Evolutionary conservation across 2,797 vertebrate genomes (phyloP).

Genomic region (Sebastes cheni): DNA sequence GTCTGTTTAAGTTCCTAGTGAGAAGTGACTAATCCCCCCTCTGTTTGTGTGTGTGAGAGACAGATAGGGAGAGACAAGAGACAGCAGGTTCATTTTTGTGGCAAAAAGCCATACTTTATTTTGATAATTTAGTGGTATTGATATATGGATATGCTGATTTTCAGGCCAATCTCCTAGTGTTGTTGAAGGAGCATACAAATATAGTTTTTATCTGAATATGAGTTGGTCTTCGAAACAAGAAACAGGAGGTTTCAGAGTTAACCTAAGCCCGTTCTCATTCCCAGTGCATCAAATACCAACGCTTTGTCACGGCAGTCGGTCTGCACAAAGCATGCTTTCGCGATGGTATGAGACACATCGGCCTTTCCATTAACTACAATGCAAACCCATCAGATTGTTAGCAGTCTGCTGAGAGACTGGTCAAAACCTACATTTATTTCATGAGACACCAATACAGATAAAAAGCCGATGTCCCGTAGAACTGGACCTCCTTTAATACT

Average conservation of each 20-base stretch:
- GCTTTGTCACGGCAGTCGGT: no score
- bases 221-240: background rate
- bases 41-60: conserved; percentile 5
- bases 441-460: background rate
- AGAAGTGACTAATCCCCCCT: conserved; percentile 68
- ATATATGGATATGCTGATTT: background rate
- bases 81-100: conserved; percentile 15
- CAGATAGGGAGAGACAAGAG: background rate
- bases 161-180: background rate
- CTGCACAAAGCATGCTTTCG: no score
- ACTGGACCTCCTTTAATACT: background rate
- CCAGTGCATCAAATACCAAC: background rate
- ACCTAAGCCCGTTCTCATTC: background rate
- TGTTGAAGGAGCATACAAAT: background rate
- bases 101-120: background rate
- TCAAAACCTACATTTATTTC: background rate
- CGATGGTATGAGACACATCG: background rate
- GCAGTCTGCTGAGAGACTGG: background rate
- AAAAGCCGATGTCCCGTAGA: background rate
- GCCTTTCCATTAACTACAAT: background rate
- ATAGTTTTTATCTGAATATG: background rate
- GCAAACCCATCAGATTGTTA: background rate
- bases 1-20: conserved; percentile 65
- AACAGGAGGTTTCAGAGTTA: background rate
- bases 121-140: background rate